Evolutionary conservation across 2,888 invertebrate species (phyloP).

Genomic region (Byasa hedistus): DNA sequence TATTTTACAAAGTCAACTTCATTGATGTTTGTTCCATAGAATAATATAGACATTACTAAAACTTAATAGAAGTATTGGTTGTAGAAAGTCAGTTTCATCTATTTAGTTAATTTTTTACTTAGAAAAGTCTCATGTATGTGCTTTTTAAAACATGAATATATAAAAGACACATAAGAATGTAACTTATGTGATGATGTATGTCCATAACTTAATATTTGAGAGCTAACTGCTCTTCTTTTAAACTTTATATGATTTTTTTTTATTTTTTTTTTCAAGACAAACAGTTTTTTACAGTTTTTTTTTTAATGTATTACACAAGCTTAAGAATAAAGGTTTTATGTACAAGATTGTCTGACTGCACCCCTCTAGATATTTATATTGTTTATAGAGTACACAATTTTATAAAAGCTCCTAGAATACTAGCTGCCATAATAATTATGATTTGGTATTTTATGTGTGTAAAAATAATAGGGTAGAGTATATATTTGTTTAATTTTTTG

Average conservation of each 20-base stretch:
- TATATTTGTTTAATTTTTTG: slow-evolving; percentile 47
- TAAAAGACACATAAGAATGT: too few relatives aligned
- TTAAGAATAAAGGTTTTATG: slow-evolving; percentile 16
- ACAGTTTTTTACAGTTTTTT: not conserved
- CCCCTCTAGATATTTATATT: slow-evolving; percentile 21
- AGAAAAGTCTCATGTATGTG: too few relatives aligned
- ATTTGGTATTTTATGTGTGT: slow-evolving; percentile 44
- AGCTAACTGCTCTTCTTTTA: too few relatives aligned
- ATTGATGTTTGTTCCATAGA: not conserved
- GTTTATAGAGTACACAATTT: slow-evolving; percentile 36
- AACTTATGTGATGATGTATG: too few relatives aligned
- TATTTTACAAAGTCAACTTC: not conserved
- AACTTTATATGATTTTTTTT: too few relatives aligned
- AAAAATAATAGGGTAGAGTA: slow-evolving; percentile 42
- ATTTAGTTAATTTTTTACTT: too few relatives aligned
- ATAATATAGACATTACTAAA: not conserved
- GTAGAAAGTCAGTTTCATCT: too few relatives aligned
- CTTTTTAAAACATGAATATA: too few relatives aligned
- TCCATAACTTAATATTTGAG: too few relatives aligned
- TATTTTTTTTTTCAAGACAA: too few relatives aligned
- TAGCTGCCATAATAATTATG: slow-evolving; percentile 69
- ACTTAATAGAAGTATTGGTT: too few relatives aligned
- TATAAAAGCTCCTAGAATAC: slow-evolving; percentile 45
- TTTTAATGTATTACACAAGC: not conserved
- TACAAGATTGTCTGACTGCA: slow-evolving; percentile 22